Percentiles rank a stretch among this genome's conserved stretches.
These are phyloP conservation scores for Tanytarsus gracilentus DNA, from an alignment of 2,888 invertebrate species.

Conservation along the genomic window DNA sequence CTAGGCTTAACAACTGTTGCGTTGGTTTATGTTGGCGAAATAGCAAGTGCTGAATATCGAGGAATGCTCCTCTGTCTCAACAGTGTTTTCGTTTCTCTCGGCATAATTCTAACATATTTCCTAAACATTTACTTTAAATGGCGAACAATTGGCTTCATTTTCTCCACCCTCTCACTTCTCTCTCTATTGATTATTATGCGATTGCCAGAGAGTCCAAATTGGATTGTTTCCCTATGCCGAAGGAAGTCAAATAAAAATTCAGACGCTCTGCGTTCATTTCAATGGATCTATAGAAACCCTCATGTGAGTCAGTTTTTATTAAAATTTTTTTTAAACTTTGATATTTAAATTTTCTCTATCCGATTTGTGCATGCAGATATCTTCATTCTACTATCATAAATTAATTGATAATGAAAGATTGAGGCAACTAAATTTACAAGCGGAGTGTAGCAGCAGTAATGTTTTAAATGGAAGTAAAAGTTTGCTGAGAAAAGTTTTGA, in stretches of 20 bases:
- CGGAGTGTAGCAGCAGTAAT: not conserved
- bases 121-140: slow-evolving; percentile 46
- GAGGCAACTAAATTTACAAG: not conserved
- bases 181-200: slow-evolving; percentile 31
- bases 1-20: slow-evolving; percentile 47
- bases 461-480: not conserved
- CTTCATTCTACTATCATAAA: slow-evolving; percentile 24
- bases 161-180: slow-evolving; percentile 38
- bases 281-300: slow-evolving; percentile 21
- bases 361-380: not conserved
- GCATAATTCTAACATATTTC: slow-evolving; percentile 48
- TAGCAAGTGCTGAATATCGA: slow-evolving; percentile 47
- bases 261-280: not conserved
- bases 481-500: slow-evolving; percentile 11
- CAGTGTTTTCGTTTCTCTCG: slow-evolving; percentile 50
- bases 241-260: slow-evolving; percentile 6
- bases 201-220: slow-evolving; percentile 13
- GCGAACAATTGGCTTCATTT: slow-evolving; percentile 45
- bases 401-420: slow-evolving; percentile 25
- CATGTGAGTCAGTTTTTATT: not conserved
- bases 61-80: slow-evolving; percentile 50
- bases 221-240: slow-evolving; percentile 10
- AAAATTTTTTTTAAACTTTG: not conserved
- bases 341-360: not conserved
- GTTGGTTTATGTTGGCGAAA: slow-evolving; percentile 51